Conservation (phyloP, 2,888 invertebrate species). For the Apomyelois bistriatella region DNA sequence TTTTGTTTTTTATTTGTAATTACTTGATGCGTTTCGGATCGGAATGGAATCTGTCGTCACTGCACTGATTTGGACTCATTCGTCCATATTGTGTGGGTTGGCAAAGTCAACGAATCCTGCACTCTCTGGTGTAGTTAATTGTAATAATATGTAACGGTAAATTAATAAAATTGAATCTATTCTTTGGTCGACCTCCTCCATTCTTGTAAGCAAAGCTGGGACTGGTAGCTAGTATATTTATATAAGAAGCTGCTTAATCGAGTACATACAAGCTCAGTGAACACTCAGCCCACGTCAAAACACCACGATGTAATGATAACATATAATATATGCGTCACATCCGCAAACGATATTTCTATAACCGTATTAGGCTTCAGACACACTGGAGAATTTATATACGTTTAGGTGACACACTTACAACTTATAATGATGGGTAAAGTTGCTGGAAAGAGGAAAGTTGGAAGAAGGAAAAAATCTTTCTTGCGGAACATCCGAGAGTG, state of each 20-base stretch:
- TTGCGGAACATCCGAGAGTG: too few species aligned
- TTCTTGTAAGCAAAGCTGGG: too few species aligned
- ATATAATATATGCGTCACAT: constrained; percentile 19
- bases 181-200: too few species aligned
- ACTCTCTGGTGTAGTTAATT: too few species aligned
- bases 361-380: constrained; percentile 9
- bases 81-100: background rate
- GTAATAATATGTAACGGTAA: too few species aligned
- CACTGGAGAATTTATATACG: too few species aligned
- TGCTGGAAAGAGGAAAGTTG: too few species aligned
- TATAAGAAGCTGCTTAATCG: background rate
- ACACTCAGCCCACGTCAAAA: constrained; percentile 4
- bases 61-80: background rate
- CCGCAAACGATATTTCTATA: constrained; percentile 18
- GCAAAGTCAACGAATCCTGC: too few species aligned
- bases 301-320: constrained; percentile 15
- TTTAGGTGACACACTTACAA: too few species aligned
- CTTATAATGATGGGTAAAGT: too few species aligned
- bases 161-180: too few species aligned
- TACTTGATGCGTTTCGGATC: constrained; percentile 72
- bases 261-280: constrained; percentile 3
- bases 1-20: constrained; percentile 65
- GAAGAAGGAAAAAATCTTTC: too few species aligned
- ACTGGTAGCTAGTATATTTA: background rate
- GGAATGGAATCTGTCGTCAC: constrained; percentile 64